Evolutionary conservation across 1,140 invertebrate species (phyloP), one percentile per base, ranked within the genome.

Genomic region (Mycetomoellerius zeteki): DNA sequence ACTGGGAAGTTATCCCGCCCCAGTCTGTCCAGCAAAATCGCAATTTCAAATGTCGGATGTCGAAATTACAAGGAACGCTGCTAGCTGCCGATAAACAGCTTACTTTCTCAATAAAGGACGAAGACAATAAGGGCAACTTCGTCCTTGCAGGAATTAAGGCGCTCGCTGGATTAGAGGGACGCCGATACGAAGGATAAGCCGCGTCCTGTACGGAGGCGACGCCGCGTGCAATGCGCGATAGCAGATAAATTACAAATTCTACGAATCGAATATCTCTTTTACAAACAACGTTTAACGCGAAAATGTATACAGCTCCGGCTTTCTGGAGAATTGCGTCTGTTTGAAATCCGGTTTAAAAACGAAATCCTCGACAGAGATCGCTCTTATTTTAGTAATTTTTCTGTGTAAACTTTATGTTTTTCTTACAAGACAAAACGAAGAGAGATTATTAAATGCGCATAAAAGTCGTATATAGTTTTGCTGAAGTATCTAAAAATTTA

Each of bases 51-150:
- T 84, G 80, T 84, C 80, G 80, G 24, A 73, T 60, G 80, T 84
- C 80, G 69, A 60, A 84, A 84, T 84, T 84, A 84, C 80, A 84
- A 84, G 80, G 27, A 84, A 69, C 86, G 69, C 90, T 91, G 90
- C 69, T 47, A 80, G 60, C 80, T 78, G 86, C 78, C 88, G 90
- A 91, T 91, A 91, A 91, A 91, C 90, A 91, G 90, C 90, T 91
- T 91, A 89, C 88, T 89, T 91, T 91, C 88, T 88, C 90, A 58
- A 89, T 91, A 88, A 87, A 89, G 72, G 60, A 64, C 37, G 78
- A 85, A 89, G 88, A 90, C 89, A 90, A 89, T 89, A 89, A 87
- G 72, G 30, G 85, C 85, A 62, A 47, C 58, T 85, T 84, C 69
- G 80, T 62, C 52, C 43, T 84, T 71, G 80, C 37, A 24, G 37